phyloP scores from a whole-genome alignment of 1,140 invertebrate genomes.

The Potamilus streckersoni region DNA sequence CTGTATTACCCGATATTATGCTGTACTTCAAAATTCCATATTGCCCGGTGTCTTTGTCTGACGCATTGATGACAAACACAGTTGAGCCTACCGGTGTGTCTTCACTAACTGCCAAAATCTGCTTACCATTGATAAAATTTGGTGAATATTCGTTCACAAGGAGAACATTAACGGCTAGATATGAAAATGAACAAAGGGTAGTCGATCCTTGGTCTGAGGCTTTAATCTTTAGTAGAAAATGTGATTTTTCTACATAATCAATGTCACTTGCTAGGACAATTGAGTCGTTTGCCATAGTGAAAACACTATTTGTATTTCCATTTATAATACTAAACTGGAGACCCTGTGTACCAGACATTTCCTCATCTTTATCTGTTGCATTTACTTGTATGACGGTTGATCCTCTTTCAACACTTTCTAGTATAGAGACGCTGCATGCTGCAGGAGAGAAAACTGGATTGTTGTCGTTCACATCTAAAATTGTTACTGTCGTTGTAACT shows the following conservation, averaged over 20 bases:
- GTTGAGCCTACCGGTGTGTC: no score
- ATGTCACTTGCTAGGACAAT: slow-evolving; percentile 10
- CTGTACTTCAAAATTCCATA: slow-evolving; percentile 40
- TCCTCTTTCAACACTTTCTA: slow-evolving; percentile 8
- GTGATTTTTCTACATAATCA: slow-evolving; percentile 14
- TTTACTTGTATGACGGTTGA: slow-evolving; percentile 17
- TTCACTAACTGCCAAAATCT: slow-evolving; percentile 30
- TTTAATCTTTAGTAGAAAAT: slow-evolving; percentile 13
- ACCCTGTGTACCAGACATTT: slow-evolving; percentile 11
- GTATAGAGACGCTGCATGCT: slow-evolving; percentile 3
- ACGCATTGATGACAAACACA: no score
- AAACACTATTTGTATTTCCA: slow-evolving; percentile 26
- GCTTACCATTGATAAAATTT: slow-evolving; percentile 21
- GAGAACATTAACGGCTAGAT: slow-evolving; percentile 10
- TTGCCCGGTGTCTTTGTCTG: slow-evolving; percentile 28
- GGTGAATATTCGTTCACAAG: slow-evolving; percentile 41
- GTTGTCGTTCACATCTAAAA: slow-evolving; percentile 88
- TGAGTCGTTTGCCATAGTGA: slow-evolving; percentile 15
- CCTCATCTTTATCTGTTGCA: slow-evolving; percentile 39
- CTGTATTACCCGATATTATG: slow-evolving; percentile 29
- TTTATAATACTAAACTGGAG: slow-evolving; percentile 19
- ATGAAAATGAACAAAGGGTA: neutral
- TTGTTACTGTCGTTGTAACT: slow-evolving; percentile 10
- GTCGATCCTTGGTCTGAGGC: slow-evolving; percentile 17
- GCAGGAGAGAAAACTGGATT: slow-evolving; percentile 35